phyloP scores from a whole-genome alignment of 2,113 vertebrate species.

The Calidris pygmaea region DNA sequence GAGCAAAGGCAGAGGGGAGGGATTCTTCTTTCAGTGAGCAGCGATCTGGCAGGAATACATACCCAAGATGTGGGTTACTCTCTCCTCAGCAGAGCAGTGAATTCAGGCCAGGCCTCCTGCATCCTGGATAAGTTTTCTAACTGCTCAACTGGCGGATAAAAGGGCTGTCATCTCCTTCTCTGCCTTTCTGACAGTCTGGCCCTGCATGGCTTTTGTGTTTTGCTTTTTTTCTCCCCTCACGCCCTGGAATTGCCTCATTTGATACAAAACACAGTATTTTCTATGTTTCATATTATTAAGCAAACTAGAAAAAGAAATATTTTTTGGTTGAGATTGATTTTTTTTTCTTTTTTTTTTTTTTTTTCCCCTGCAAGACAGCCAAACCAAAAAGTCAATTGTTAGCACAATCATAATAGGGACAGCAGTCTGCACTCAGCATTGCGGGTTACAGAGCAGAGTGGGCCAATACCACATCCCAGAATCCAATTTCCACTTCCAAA shows the following conservation, averaged over 20 bases:
- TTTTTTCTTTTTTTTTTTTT: neutral
- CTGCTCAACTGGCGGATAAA: conserved; percentile 7
- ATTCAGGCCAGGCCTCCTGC: conserved; percentile 3
- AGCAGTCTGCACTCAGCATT: conserved; percentile 36
- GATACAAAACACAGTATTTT: neutral
- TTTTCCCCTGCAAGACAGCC: neutral
- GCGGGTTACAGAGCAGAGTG: neutral
- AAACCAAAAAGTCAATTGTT: conserved; percentile 67
- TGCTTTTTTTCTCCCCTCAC: neutral
- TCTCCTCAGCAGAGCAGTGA: neutral
- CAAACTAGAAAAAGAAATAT: neutral
- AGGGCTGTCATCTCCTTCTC: conserved; percentile 54
- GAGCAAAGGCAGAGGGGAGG: neutral
- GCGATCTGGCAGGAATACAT: neutral
- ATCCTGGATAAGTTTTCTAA: conserved; percentile 13
- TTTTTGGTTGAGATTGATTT: neutral
- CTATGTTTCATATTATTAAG: neutral
- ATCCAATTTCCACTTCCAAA: conserved; percentile 26
- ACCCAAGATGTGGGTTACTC: neutral
- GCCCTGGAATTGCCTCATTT: neutral
- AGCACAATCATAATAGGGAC: conserved; percentile 37
- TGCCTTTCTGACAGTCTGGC: conserved; percentile 20
- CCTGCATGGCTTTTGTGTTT: neutral
- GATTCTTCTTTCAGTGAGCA: neutral
- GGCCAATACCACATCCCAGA: conserved; percentile 48